Evolutionary conservation across 35 echinoderm and acorn worm species (phyloP).

Genomic region (Amphiura filiformis): DNA sequence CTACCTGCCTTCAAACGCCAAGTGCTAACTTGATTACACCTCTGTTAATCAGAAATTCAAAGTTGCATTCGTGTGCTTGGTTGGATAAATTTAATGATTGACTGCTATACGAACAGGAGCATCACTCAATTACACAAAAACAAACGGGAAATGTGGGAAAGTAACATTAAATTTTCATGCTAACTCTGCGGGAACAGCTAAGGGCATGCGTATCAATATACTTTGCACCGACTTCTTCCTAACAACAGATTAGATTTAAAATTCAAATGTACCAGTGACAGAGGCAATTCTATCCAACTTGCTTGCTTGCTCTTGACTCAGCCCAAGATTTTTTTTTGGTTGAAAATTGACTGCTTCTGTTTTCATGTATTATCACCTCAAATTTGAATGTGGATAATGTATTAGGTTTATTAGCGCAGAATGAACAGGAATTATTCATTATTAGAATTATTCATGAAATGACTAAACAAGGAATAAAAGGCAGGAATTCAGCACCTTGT

Average conservation of each 20-base stretch:
- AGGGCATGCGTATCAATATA: neutral
- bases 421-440: neutral
- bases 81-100: neutral
- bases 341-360: too few species aligned
- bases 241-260: constrained; percentile 12
- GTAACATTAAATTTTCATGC: neutral
- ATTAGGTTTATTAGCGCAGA: neutral
- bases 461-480: neutral
- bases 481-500: too few species aligned
- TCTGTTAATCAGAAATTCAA: neutral
- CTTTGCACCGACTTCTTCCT: neutral
- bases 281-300: neutral
- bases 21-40: neutral
- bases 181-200: neutral
- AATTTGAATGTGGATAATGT: neutral
- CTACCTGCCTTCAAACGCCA: neutral
- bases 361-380: neutral
- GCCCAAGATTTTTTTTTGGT: too few species aligned
- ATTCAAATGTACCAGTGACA: neutral
- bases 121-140: neutral
- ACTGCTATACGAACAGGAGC: neutral
- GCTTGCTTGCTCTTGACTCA: neutral
- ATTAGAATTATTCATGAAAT: constrained; percentile 8
- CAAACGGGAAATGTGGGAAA: neutral
- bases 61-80: neutral